phyloP scores from a whole-genome alignment of 2,113 vertebrate species.

The Saccopteryx leptura region DNA sequence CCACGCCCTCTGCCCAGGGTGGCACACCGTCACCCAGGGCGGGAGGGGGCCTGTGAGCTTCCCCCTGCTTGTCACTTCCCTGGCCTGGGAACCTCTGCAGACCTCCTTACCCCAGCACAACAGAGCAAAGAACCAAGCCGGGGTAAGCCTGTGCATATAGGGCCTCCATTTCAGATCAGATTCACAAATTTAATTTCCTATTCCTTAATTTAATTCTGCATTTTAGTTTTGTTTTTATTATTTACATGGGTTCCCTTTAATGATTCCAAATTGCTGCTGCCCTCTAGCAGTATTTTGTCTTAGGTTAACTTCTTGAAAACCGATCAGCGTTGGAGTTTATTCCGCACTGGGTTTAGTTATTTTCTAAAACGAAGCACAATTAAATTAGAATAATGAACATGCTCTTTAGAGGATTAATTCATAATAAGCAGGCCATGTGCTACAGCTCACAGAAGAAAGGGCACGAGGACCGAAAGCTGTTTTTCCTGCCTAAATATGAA shows the following conservation, averaged over 20 bases:
- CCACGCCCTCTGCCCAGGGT: not conserved
- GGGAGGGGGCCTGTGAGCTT: not conserved
- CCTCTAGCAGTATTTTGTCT: constrained; percentile 85
- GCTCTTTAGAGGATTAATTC: constrained; percentile 83
- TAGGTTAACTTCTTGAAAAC: constrained; percentile 83
- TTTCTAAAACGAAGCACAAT: constrained; percentile 86
- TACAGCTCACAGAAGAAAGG: constrained; percentile 82
- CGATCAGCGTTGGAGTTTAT: constrained; percentile 81
- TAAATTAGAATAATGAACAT: constrained; percentile 82
- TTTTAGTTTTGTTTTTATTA: constrained; percentile 85
- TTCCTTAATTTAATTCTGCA: constrained; percentile 85
- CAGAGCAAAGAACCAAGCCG: constrained; percentile 63
- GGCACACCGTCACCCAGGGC: not conserved
- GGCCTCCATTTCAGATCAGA: constrained; percentile 84
- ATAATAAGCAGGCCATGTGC: constrained; percentile 80
- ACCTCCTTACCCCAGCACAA: constrained; percentile 30
- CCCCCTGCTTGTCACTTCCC: not conserved
- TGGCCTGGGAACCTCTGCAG: constrained; percentile 53
- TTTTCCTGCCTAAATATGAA: constrained; percentile 83
- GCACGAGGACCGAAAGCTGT: constrained; percentile 75
- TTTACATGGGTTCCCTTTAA: constrained; percentile 83
- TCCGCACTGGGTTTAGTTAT: constrained; percentile 79
- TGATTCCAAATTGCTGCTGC: constrained; percentile 81
- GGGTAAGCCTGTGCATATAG: constrained; percentile 65
- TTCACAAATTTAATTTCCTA: constrained; percentile 87